Conservation (phyloP, 2,888 invertebrate genomes). For the Agrochola lota region DNA sequence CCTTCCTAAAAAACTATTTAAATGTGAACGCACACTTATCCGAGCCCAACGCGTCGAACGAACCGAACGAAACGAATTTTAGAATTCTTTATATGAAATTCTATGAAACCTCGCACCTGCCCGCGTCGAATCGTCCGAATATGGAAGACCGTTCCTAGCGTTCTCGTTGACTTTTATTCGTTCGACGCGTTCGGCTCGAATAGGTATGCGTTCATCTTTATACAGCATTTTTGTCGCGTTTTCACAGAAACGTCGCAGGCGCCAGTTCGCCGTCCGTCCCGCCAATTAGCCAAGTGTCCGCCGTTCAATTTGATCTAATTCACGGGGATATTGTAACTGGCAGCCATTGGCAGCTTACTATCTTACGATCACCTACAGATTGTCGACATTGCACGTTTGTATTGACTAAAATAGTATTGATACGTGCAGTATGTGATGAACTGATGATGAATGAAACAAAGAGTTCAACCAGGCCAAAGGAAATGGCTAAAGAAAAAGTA, state of each 20-base stretch:
- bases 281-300: conserved; percentile 55
- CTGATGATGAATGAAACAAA: too few relatives aligned
- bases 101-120: too few relatives aligned
- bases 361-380: conserved; percentile 32
- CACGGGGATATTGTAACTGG: conserved; percentile 49
- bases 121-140: too few relatives aligned
- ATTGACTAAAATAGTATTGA: background rate
- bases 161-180: too few relatives aligned
- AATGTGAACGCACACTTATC: too few relatives aligned
- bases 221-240: conserved; percentile 46
- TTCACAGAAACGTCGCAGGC: conserved; percentile 43
- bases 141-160: too few relatives aligned
- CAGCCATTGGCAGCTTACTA: conserved; percentile 20
- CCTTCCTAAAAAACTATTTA: conserved; percentile 11
- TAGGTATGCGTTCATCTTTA: background rate
- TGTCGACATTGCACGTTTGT: conserved; percentile 5
- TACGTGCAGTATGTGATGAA: too few relatives aligned
- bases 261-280: conserved; percentile 51
- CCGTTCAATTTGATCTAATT: conserved; percentile 59
- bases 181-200: too few relatives aligned
- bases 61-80: too few relatives aligned
- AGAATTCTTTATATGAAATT: too few relatives aligned
- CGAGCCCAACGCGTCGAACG: too few relatives aligned
- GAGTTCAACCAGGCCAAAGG: background rate
- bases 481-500: background rate